Evolutionary conservation across 2,888 invertebrate genomes (phyloP).

Genomic region (Aproaerema taeniolella): DNA sequence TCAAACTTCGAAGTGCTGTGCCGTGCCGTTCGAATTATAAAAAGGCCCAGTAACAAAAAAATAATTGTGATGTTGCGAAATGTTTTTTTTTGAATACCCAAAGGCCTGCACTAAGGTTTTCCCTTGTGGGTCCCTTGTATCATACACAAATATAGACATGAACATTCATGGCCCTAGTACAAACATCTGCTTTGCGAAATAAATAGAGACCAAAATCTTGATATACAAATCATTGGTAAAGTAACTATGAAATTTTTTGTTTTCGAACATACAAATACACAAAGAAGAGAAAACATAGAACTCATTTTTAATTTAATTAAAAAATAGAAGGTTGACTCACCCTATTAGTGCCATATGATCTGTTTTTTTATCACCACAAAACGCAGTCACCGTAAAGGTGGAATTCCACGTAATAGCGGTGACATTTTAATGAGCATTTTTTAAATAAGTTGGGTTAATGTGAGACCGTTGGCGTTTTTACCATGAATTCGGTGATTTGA

Average conservation of each 20-base stretch:
- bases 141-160: too few relatives aligned
- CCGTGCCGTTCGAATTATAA: too few relatives aligned
- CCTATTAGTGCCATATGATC: conserved; percentile 10
- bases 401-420: conserved; percentile 58
- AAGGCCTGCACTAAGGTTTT: too few relatives aligned
- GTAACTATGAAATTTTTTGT: conserved; percentile 7
- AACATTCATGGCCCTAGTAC: too few relatives aligned
- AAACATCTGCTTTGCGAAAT: too few relatives aligned
- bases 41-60: too few relatives aligned
- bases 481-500: conserved; percentile 31
- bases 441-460: conserved; percentile 44
- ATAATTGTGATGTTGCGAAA: too few relatives aligned
- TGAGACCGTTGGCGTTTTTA: conserved; percentile 44
- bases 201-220: too few relatives aligned
- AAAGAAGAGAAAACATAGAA: conserved; percentile 16
- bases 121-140: too few relatives aligned
- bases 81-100: too few relatives aligned
- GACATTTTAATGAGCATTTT: conserved; percentile 68
- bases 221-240: too few relatives aligned
- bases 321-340: neutral
- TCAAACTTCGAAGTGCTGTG: too few relatives aligned
- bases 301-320: neutral
- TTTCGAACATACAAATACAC: conserved; percentile 36
- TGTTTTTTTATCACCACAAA: conserved; percentile 34
- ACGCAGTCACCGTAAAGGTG: conserved; percentile 41